Base-by-base conservation (phyloP, 2,113 vertebrate genomes). In the Zosterops borbonicus region DNA sequence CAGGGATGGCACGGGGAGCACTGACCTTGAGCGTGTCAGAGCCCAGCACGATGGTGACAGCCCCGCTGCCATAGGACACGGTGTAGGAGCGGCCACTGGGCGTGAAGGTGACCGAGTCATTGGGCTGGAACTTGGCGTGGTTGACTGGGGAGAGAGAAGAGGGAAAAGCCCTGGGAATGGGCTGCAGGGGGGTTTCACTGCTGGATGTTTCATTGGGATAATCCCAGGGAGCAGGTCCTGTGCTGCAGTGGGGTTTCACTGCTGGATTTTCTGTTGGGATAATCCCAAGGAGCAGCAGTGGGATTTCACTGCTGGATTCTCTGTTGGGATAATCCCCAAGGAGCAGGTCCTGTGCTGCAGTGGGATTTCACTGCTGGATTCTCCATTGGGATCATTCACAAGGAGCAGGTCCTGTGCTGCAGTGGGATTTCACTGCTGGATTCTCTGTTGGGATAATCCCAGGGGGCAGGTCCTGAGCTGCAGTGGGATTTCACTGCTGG, bases 1-100 rank as follows among this genome's bases (percentile, higher is more conserved):
- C 16, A 5, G 19, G 69, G 39, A 4, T 0, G 9, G 67, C 1
- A 0, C 0, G 0, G 37, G 64, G 7, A 3, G 11, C 9, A 79
- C 97, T 97, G 93, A 98, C 98, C 5, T 19, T 79, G 62, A 98
- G 55, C 1, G 98, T 98, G 93, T 98, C 98, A 0, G 89, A 97
- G 85, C 98, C 98, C 14, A 98, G 77, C 52, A 92, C 13, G 25
- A 97, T 88, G 0, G 91, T 92, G 63, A 98, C 91, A 6, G 84
- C 47, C 25, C 98, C 98, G 0, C 96, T 98, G 88, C 98, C 98
- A 0, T 98, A 98, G 60, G 90, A 77, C 74, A 98, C 50, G 25
- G 52, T 95, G 83, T 88, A 97, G 50, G 90, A 83, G 85, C 80
- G 92, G 7, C 79, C 75, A 0, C 68, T 6, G 62, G 76, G 50